These are phyloP conservation scores for Cerastis leucographa DNA, from an alignment of 2,888 invertebrate species.

Conservation along the genomic window DNA sequence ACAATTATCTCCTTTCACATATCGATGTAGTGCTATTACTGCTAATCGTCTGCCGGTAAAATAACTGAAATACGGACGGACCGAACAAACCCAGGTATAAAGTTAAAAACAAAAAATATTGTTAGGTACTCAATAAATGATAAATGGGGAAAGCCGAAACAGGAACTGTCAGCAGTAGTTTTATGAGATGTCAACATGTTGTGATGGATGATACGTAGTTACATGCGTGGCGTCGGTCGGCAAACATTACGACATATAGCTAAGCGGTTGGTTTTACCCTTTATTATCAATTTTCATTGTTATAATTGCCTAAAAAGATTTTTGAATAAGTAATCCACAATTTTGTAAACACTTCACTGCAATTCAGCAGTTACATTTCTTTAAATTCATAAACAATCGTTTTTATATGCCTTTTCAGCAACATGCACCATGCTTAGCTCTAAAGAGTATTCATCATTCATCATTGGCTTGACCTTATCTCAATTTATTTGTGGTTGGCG, in stretches of 20 bases:
- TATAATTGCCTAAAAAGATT: background rate
- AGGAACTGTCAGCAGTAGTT: background rate
- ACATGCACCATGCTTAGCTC: no score
- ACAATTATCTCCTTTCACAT: background rate
- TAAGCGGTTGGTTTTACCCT: background rate
- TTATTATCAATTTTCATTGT: background rate
- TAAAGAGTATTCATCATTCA: no score
- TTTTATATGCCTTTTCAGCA: background rate
- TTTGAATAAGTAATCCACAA: no score
- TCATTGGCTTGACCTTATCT: no score
- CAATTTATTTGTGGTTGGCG: no score
- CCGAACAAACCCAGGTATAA: background rate
- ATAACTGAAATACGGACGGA: background rate
- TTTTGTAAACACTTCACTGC: background rate
- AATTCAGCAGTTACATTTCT: background rate
- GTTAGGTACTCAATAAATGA: background rate
- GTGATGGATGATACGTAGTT: background rate
- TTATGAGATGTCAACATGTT: conserved; percentile 15
- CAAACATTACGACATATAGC: background rate
- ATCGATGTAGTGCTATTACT: background rate
- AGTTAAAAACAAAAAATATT: background rate
- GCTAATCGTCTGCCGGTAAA: background rate
- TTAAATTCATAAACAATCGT: background rate
- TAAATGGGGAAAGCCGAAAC: conserved; percentile 3
- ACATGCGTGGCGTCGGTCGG: background rate